Evolutionary conservation across 2,888 invertebrate species (phyloP).

Genomic region (Pheosia tremula): DNA sequence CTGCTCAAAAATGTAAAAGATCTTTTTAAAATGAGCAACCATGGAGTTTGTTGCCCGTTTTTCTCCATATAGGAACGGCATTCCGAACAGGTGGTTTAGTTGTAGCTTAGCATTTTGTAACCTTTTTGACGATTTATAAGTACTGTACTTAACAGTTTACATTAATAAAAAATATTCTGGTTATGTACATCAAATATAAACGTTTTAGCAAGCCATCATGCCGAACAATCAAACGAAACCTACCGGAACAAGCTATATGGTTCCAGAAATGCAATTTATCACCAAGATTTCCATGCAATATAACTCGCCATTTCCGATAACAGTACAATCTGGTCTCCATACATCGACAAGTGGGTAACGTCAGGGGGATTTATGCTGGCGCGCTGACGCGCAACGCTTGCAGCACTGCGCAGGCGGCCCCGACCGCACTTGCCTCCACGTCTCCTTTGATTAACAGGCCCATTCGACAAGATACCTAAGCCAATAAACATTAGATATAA

Average conservation of each 20-base stretch:
- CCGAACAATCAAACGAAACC: neutral
- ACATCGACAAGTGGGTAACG: constrained; percentile 2
- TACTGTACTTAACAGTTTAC: too few relatives aligned
- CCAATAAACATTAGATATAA: constrained; percentile 22
- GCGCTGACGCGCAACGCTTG: constrained; percentile 29
- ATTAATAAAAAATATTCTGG: too few relatives aligned
- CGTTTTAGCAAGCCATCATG: neutral
- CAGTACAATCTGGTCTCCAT: constrained; percentile 3
- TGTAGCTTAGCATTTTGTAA: too few relatives aligned
- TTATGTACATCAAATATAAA: too few relatives aligned
- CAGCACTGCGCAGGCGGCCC: constrained; percentile 17
- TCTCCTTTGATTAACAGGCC: constrained; percentile 27
- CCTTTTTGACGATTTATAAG: too few relatives aligned
- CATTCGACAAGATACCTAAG: constrained; percentile 17
- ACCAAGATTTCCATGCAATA: neutral
- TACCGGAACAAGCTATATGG: neutral
- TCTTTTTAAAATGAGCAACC: too few relatives aligned
- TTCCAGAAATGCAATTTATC: constrained; percentile 1
- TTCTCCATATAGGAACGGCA: too few relatives aligned
- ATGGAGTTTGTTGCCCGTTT: too few relatives aligned
- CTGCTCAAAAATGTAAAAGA: too few relatives aligned
- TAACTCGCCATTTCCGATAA: neutral
- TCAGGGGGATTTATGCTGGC: constrained; percentile 38
- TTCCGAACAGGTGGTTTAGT: too few relatives aligned
- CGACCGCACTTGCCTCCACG: constrained; percentile 7